These are phyloP conservation scores for Myotis yumanensis DNA, from an alignment of 2,113 vertebrate genomes.

Conservation along the genomic window DNA sequence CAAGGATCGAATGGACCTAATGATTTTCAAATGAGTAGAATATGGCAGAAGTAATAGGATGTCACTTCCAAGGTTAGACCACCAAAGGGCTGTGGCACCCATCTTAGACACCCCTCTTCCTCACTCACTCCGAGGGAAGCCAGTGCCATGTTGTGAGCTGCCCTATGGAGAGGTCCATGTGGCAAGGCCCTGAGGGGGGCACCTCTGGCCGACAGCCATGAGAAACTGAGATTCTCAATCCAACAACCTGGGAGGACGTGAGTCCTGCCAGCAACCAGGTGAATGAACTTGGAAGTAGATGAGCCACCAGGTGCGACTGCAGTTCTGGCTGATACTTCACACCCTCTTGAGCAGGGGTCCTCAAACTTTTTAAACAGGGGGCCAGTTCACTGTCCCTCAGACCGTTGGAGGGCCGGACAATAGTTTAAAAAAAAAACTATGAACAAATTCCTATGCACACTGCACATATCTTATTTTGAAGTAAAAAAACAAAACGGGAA, in stretches of 20 bases:
- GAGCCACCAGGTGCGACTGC: not conserved
- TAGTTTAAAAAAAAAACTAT: too few relatives aligned
- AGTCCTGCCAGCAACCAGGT: not conserved
- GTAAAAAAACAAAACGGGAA: too few relatives aligned
- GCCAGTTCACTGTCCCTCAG: too few relatives aligned
- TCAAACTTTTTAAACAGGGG: too few relatives aligned
- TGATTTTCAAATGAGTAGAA: not conserved
- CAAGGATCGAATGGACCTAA: not conserved
- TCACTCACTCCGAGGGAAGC: not conserved
- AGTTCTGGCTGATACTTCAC: not conserved
- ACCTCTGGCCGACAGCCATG: not conserved
- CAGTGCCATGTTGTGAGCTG: not conserved
- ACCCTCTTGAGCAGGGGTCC: not conserved
- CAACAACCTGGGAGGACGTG: not conserved
- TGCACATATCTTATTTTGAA: too few relatives aligned
- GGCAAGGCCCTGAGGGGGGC: not conserved
- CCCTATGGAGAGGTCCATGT: not conserved
- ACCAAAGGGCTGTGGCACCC: not conserved
- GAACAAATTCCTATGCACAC: too few relatives aligned
- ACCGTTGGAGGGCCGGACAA: too few relatives aligned
- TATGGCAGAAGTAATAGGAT: not conserved
- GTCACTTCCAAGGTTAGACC: not conserved
- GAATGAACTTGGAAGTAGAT: not conserved
- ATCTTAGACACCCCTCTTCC: not conserved
- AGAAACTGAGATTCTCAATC: not conserved